These are phyloP conservation scores for Drosophila navojoa DNA, from an alignment of 1,140 invertebrate species.

Conservation along the genomic window DNA sequence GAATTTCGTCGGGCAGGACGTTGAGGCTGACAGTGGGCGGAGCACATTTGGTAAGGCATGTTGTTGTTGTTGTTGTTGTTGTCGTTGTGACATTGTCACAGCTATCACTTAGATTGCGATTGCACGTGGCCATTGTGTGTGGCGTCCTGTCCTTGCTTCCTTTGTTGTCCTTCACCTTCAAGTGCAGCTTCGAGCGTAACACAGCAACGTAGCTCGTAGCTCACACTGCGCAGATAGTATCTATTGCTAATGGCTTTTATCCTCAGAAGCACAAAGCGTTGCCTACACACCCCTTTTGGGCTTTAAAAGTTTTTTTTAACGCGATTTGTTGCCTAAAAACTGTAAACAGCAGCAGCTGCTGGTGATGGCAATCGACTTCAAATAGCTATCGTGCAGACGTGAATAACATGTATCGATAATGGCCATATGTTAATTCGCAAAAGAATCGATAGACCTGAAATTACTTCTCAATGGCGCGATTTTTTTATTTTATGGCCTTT, in stretches of 20 bases:
- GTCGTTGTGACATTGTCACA: constrained; percentile 15
- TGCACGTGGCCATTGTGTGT: constrained; percentile 60
- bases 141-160: constrained; percentile 30
- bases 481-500: too few relatives aligned
- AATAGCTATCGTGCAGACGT: constrained; percentile 29
- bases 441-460: not conserved
- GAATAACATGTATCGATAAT: constrained; percentile 23
- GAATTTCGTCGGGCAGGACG: constrained; percentile 94
- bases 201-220: not conserved
- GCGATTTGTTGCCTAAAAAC: constrained; percentile 17
- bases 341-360: constrained; percentile 41
- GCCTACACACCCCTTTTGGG: not conserved
- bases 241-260: not conserved
- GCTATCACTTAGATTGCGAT: constrained; percentile 53
- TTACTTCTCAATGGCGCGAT: not conserved
- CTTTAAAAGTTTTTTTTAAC: constrained; percentile 4
- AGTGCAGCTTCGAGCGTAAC: constrained; percentile 11
- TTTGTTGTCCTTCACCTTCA: constrained; percentile 35
- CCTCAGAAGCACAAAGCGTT: constrained; percentile 9
- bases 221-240: not conserved
- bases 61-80: constrained; percentile 10
- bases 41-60: constrained; percentile 20
- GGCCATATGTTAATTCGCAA: constrained; percentile 16
- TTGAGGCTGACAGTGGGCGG: constrained; percentile 49
- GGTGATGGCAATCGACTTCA: constrained; percentile 9